Evolutionary conservation across 2,113 vertebrate species (phyloP).

Genomic region (Microcebus murinus): DNA sequence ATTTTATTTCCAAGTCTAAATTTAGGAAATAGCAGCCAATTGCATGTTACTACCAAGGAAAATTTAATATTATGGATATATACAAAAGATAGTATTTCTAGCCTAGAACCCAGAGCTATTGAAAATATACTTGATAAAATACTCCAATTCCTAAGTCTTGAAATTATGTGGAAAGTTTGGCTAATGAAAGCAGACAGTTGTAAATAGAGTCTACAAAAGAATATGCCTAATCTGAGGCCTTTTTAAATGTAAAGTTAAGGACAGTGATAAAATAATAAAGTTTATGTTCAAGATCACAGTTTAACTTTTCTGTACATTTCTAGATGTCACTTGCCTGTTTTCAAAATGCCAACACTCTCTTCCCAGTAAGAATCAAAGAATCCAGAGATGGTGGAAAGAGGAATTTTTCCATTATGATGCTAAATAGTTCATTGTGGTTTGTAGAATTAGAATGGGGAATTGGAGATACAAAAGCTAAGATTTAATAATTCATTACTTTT

Average conservation of each 20-base stretch:
- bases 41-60: neutral
- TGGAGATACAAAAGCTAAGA: neutral
- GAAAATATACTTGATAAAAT: slow-evolving; percentile 44
- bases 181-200: slow-evolving; percentile 13
- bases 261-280: neutral
- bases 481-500: neutral
- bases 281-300: neutral
- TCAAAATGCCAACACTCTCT: neutral
- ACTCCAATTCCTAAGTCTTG: slow-evolving; percentile 21
- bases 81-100: neutral
- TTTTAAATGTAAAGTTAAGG: slow-evolving; percentile 12
- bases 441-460: neutral
- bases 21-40: slow-evolving; percentile 33
- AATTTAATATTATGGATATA: neutral
- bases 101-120: neutral
- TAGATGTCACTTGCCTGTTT: neutral
- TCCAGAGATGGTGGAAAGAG: neutral
- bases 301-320: slow-evolving; percentile 19
- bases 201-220: slow-evolving; percentile 1
- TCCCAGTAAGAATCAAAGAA: neutral
- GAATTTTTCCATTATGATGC: neutral
- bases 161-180: slow-evolving; percentile 45
- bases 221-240: neutral
- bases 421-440: neutral
- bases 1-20: slow-evolving; percentile 27